phyloP scores from a whole-genome alignment of 2,113 vertebrate species.

The Collichthys lucidus region DNA sequence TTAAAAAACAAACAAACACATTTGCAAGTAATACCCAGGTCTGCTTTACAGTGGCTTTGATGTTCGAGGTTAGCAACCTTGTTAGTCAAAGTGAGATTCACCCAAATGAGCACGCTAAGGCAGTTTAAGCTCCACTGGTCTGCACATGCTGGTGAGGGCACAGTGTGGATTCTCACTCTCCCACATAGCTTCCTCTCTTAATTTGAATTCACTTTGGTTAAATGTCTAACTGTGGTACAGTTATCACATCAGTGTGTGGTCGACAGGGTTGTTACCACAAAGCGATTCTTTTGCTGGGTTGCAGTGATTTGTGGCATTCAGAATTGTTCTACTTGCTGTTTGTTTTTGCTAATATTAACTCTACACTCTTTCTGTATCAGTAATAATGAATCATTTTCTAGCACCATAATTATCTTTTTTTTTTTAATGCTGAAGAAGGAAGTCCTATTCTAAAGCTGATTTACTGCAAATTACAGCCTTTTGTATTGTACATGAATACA shows the following conservation, averaged over 20 bases:
- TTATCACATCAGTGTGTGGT: background rate
- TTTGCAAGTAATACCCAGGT: constrained; percentile 8
- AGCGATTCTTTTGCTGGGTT: background rate
- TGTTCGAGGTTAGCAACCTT: constrained; percentile 1
- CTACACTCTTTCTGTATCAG: background rate
- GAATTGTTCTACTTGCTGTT: background rate
- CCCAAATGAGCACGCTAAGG: constrained; percentile 32
- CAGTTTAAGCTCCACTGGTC: constrained; percentile 21
- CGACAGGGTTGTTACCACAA: background rate
- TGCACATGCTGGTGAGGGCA: background rate
- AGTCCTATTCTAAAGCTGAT: constrained; percentile 10
- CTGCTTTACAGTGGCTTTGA: background rate
- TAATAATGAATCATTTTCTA: background rate
- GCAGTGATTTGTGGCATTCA: background rate
- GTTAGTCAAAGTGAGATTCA: constrained; percentile 7
- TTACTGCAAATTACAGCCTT: constrained; percentile 15
- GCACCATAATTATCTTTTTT: background rate
- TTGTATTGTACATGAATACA: constrained; percentile 6
- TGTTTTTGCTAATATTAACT: constrained; percentile 7
- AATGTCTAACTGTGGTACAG: background rate
- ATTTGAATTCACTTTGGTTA: background rate
- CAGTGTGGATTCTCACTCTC: background rate
- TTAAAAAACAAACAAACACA: background rate
- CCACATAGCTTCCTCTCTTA: background rate
- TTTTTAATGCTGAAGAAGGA: background rate